Evolutionary conservation across 2,888 invertebrate genomes (phyloP), one percentile per base, ranked within the genome.

Genomic region (Xanthorhoe spadicearia): DNA sequence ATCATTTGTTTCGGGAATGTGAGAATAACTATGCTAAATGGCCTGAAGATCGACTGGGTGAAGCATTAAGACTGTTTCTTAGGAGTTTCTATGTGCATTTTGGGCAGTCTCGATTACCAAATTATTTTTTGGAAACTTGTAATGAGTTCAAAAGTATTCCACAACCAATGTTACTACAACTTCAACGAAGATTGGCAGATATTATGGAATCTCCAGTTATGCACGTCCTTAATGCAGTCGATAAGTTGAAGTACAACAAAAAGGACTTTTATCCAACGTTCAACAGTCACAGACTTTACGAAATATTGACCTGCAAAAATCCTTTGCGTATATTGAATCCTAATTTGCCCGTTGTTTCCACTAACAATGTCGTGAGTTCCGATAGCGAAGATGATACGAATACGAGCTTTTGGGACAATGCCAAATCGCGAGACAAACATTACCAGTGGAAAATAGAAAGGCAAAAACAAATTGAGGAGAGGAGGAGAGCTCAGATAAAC

Each of bases 1-100:
- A 95, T 71, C 95, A 96, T 77, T 84, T 97, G 35, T 96, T 97
- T 83, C 96, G 96, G 96, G 94, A 97, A 86, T 95, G 96, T 74
- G 97, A 97, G 85, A 93, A 95, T 66, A 95, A 96, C 75, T 95
- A 94, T 74, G 94, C 94, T 0, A 94, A 94, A 66, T 97, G 97
- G 96, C 95, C 95, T 0, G 96, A 96, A 80, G 95, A 96, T 79
- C 93, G 95, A 58, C 88, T 96, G 1, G 97, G 97, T 2, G 95
- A 95, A 78, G 94, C 95, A 23, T 79, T 97, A 13, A 83, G 95
- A 54, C 83, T 94, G 9, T 94, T 97, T 71, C 88, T 97, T 7
- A 88, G 93, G 56, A 94, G 93, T 13, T 94, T 97, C 66, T 95
- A 95, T 77, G 82, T 91, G 0, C 90, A 94, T 58, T 93, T 97